These are phyloP conservation scores for Xestoiulus laeticollis DNA, from an alignment of 2,888 invertebrate species.

Conservation along the genomic window DNA sequence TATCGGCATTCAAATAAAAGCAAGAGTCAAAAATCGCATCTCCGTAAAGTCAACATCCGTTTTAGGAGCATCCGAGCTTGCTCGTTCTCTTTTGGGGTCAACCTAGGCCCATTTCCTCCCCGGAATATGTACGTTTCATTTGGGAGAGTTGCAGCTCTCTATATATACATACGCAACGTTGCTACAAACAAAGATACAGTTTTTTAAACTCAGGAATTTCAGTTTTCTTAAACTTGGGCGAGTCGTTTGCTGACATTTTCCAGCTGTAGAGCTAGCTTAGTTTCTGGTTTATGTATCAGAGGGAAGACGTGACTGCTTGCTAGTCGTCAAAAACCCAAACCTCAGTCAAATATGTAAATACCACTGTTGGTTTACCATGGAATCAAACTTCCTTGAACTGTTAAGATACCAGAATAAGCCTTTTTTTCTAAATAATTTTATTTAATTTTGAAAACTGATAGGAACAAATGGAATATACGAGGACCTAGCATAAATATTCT, in stretches of 20 bases:
- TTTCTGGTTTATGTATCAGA: constrained; percentile 8
- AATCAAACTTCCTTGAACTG: no score
- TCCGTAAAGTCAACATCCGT: constrained; percentile 34
- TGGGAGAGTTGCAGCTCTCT: not conserved
- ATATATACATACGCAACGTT: not conserved
- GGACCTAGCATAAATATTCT: no score
- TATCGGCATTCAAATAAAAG: constrained; percentile 34
- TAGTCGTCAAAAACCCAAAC: not conserved
- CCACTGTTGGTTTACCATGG: not conserved
- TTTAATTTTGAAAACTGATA: no score
- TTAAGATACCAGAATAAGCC: no score
- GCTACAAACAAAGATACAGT: constrained; percentile 37
- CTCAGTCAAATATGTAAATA: not conserved
- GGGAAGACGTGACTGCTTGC: not conserved
- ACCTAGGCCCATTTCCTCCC: constrained; percentile 1
- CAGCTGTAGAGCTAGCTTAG: not conserved
- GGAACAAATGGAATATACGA: no score
- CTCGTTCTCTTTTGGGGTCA: constrained; percentile 29
- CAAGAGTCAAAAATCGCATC: constrained; percentile 35
- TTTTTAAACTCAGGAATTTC: not conserved
- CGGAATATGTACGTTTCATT: not conserved
- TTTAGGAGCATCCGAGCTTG: constrained; percentile 18
- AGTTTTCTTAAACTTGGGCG: not conserved
- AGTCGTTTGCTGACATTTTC: not conserved
- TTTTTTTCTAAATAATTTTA: no score